Evolutionary conservation across 92 coral and sea anemone species (phyloP).

Genomic region (Porites divaricata): DNA sequence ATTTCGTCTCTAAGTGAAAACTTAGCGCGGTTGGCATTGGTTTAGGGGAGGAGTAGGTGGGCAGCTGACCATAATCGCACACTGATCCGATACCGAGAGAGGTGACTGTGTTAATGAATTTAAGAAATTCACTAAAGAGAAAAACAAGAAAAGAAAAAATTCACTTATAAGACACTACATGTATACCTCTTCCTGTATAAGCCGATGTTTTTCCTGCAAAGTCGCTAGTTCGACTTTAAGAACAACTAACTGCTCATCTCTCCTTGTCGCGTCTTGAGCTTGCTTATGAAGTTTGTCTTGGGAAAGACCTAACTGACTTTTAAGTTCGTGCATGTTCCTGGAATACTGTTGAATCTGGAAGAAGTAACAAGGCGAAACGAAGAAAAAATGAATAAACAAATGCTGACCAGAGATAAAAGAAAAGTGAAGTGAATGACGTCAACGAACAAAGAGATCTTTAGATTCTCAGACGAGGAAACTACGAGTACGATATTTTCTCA

Average conservation of each 20-base stretch:
- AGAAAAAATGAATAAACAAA: not conserved
- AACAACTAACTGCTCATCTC: slow-evolving; percentile 89
- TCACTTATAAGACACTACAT: too few species aligned
- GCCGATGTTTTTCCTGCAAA: slow-evolving; percentile 91
- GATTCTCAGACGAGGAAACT: too few species aligned
- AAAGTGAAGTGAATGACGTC: not conserved
- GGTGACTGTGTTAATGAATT: too few species aligned
- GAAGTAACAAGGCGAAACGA: not conserved
- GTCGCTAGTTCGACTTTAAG: slow-evolving; percentile 95
- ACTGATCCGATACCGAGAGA: too few species aligned
- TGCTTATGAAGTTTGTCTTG: slow-evolving; percentile 88
- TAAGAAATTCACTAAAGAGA: too few species aligned
- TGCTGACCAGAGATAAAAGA: not conserved
- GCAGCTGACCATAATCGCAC: too few species aligned
- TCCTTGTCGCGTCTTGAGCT: slow-evolving; percentile 73
- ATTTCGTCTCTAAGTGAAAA: too few species aligned
- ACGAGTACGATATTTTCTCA: too few species aligned
- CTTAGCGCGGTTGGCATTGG: too few species aligned
- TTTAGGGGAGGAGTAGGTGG: too few species aligned
- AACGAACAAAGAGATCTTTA: not conserved
- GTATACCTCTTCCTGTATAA: slow-evolving; percentile 84
- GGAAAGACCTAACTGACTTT: slow-evolving; percentile 70
- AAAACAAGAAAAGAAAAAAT: too few species aligned
- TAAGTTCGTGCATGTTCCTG: slow-evolving; percentile 75
- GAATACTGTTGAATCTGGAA: slow-evolving; percentile 77